A percentile compares a stretch with the other conserved stretches of the same genome.
phyloP scores from a whole-genome alignment of 2,113 vertebrate genomes.

The Trichomycterus rosablanca region DNA sequence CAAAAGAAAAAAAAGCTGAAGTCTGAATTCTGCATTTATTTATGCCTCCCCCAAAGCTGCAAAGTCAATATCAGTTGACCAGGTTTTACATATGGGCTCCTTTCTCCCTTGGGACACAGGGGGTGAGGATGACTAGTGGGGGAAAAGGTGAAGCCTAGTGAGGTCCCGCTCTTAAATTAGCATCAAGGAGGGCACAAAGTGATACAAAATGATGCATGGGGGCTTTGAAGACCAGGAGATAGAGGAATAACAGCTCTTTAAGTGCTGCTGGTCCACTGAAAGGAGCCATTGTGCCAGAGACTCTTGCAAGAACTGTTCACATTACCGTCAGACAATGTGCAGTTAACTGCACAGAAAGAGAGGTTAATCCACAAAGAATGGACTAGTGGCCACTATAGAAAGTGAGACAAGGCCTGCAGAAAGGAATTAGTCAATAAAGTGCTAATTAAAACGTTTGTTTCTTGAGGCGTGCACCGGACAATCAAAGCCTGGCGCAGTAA shows the following conservation, averaged over 20 bases:
- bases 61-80: conserved; percentile 48
- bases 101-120: conserved; percentile 27
- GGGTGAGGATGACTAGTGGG: conserved; percentile 30
- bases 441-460: conserved; percentile 53
- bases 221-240: conserved; percentile 49
- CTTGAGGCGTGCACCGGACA: conserved; percentile 24
- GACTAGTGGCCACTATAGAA: conserved; percentile 27
- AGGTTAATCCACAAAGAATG: conserved; percentile 53
- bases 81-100: conserved; percentile 35
- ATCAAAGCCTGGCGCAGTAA: conserved; percentile 38
- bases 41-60: conserved; percentile 25
- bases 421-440: conserved; percentile 48
- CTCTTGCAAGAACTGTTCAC: conserved; percentile 43
- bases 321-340: conserved; percentile 44
- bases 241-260: conserved; percentile 43
- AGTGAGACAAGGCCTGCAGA: conserved; percentile 44
- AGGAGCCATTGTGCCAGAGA: conserved; percentile 43
- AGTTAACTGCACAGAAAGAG: conserved; percentile 47
- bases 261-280: conserved; percentile 38
- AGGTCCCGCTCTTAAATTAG: conserved; percentile 38
- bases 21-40: no score
- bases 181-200: conserved; percentile 32
- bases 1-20: no score
- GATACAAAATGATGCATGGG: conserved; percentile 43
- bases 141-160: conserved; percentile 27